Base-by-base conservation (phyloP, 2,797 vertebrate genomes). In the Gobio occitaniae region DNA sequence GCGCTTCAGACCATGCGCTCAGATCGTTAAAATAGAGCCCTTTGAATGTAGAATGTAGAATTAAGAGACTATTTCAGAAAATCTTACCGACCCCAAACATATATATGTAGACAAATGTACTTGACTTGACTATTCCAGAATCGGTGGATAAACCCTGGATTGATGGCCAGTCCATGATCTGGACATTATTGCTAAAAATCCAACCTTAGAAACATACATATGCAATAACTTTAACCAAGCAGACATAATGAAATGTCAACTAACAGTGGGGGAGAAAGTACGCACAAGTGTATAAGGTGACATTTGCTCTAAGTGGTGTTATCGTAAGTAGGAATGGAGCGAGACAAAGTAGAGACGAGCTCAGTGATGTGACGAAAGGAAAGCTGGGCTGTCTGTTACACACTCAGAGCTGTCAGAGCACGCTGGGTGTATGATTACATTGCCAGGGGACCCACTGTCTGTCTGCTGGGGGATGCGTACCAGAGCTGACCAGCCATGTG, bases 391-490 rank as follows among this genome's bases (percentile, higher is more conserved):
- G 70, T 87, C 61, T 80, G 52, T 50, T 85, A 59, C 44, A 25
- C 68, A 66, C 52, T 71, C 19, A 38, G 63, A 52, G 70, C 41
- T 68, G 71, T 80, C 78, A 78, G 74, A 69, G 17, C 38, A 69
- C 41, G 12, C 83, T 76, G 75, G 25, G 83, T 83, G 56, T 83
- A 48, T 82, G 69, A 83, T 85, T 83, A 71, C 80, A 68, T 25
- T 78, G 76, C 80, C 83, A 68, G 50, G 85, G 79, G 85, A 88
- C 72, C 79, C 13, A 38, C 47, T 84, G 86, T 80, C 77, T 85
- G 82, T 83, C 85, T 79, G 79, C 85, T 65, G 85, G 78, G 59
- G 80, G 59, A 72, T 59, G 15, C 29, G 11, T 32, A 74, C 65
- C 54, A 38, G 41, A 78, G 65, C n/a, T 61, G 78, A 74, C 83